Percentiles rank a stretch among this genome's conserved stretches.
These are phyloP conservation scores for Xiphophorus hellerii DNA, from an alignment of 2,113 vertebrate species.

Conservation along the genomic window DNA sequence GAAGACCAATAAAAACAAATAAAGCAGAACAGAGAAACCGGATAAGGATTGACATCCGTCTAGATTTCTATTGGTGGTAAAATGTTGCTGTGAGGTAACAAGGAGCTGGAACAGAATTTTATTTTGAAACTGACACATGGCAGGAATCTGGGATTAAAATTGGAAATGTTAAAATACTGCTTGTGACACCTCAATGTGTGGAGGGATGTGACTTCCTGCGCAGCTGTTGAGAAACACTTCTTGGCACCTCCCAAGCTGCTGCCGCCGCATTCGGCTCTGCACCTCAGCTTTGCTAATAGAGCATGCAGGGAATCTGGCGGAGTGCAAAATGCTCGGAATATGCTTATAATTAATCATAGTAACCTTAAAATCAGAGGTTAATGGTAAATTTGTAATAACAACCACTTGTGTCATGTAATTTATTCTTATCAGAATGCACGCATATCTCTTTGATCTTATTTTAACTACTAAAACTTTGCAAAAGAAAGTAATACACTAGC, in stretches of 20 bases:
- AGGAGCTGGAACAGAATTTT: slow-evolving; percentile 55
- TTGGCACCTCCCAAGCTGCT: slow-evolving; percentile 52
- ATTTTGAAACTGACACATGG: slow-evolving; percentile 69
- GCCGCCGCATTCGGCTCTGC: slow-evolving; percentile 50
- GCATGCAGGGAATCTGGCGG: slow-evolving; percentile 35
- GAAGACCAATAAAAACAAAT: background rate
- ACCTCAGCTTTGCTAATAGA: slow-evolving; percentile 60
- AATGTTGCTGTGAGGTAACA: slow-evolving; percentile 58
- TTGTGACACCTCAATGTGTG: slow-evolving; percentile 78
- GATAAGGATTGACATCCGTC: slow-evolving; percentile 1
- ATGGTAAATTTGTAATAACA: slow-evolving; percentile 53
- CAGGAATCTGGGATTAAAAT: slow-evolving; percentile 73
- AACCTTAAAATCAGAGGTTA: slow-evolving; percentile 39
- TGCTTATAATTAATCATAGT: slow-evolving; percentile 58
- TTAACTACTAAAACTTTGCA: slow-evolving; percentile 19
- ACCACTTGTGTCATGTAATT: slow-evolving; percentile 22
- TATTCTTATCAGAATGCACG: slow-evolving; percentile 1
- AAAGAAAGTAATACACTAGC: slow-evolving; percentile 10
- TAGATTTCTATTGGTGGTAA: slow-evolving; percentile 36
- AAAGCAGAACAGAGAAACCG: slow-evolving; percentile 30
- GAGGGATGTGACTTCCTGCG: slow-evolving; percentile 77
- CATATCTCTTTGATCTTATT: slow-evolving; percentile 40
- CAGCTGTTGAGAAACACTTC: slow-evolving; percentile 79
- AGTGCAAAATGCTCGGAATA: slow-evolving; percentile 51
- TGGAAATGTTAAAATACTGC: slow-evolving; percentile 75